Conservation (phyloP, 2,888 invertebrate species). For the Syrista parreyssii region DNA sequence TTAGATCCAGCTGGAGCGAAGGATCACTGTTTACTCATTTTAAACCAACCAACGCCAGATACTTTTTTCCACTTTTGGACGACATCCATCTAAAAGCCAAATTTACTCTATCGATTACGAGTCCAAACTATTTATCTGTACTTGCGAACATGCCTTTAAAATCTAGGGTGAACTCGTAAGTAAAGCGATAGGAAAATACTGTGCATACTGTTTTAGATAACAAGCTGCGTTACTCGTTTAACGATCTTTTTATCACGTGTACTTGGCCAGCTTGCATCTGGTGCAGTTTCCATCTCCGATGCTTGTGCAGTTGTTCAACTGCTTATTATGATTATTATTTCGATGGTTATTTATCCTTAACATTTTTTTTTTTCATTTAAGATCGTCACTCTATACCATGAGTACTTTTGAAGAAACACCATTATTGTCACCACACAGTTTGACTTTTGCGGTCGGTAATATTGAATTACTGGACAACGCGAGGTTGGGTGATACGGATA, state of each 20-base stretch:
- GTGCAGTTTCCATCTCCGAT: not conserved
- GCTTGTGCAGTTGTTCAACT: not conserved
- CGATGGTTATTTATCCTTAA: not conserved
- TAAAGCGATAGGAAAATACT: slow-evolving; percentile 19
- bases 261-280: not conserved
- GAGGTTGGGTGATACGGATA: not conserved
- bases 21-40: slow-evolving; percentile 38
- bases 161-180: slow-evolving; percentile 43
- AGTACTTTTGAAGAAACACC: slow-evolving; percentile 47
- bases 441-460: slow-evolving; percentile 65
- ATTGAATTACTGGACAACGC: slow-evolving; percentile 31
- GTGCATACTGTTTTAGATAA: not conserved
- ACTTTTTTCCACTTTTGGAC: slow-evolving; percentile 69
- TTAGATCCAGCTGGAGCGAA: slow-evolving; percentile 34
- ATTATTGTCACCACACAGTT: slow-evolving; percentile 71
- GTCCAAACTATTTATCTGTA: slow-evolving; percentile 73
- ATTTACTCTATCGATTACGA: slow-evolving; percentile 79
- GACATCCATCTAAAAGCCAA: slow-evolving; percentile 81
- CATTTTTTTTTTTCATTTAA: not conserved
- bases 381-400: not conserved
- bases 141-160: slow-evolving; percentile 79
- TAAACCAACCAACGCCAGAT: slow-evolving; percentile 40
- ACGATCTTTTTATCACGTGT: not conserved
- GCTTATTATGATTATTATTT: slow-evolving; percentile 7
- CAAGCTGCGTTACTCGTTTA: not conserved